Percentiles rank a stretch among this genome's conserved stretches.
Conservation (phyloP, 2,113 vertebrate species). For the Columba janthina region DNA sequence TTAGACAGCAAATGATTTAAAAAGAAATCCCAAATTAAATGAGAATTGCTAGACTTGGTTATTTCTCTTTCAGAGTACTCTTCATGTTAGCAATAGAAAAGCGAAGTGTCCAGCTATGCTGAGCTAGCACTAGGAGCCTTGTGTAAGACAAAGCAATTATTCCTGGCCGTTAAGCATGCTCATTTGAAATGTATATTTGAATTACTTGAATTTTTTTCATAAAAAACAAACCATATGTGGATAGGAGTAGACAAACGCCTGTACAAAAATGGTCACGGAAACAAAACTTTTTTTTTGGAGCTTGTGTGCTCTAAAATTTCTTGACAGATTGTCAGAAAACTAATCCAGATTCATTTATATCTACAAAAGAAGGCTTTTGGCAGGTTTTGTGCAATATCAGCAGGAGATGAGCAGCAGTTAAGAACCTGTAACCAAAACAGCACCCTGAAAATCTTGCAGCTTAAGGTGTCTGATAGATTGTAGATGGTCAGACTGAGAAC, state of each 20-base stretch:
- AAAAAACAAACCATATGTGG: constrained; percentile 11
- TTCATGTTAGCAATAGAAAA: background rate
- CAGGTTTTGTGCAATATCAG: constrained; percentile 18
- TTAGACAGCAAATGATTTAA: background rate
- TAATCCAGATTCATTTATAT: constrained; percentile 33
- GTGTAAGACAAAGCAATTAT: background rate
- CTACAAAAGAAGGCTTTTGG: constrained; percentile 24
- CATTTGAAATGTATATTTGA: constrained; percentile 4
- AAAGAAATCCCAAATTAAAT: background rate
- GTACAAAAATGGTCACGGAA: background rate
- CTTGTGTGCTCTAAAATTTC: constrained; percentile 4
- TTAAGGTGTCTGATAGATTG: background rate
- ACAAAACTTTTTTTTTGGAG: background rate
- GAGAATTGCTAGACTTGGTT: background rate
- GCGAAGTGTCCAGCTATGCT: background rate
- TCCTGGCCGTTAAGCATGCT: background rate
- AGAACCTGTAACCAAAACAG: constrained; percentile 38
- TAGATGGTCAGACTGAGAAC: background rate
- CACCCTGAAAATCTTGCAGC: background rate
- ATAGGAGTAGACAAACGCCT: constrained; percentile 20
- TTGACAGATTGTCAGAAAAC: constrained; percentile 34
- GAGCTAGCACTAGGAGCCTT: background rate
- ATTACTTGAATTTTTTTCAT: background rate
- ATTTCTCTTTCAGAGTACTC: background rate
- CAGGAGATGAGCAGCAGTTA: constrained; percentile 21